Percentiles rank a stretch among this genome's conserved stretches.
Conservation (phyloP, 2,888 invertebrate species). For the Eupithecia pulchellata region DNA sequence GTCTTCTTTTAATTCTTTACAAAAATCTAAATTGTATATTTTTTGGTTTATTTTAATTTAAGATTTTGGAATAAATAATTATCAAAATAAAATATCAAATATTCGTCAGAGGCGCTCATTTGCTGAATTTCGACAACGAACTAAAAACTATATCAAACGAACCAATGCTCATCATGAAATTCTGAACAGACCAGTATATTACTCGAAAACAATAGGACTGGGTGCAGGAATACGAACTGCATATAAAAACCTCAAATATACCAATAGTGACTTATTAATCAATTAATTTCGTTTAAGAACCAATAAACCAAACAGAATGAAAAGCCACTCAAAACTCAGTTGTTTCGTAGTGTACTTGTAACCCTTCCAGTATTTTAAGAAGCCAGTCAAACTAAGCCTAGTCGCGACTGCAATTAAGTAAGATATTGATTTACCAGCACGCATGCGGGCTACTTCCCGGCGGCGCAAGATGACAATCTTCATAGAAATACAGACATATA, state of each 20-base stretch:
- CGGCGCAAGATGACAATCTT: constrained; percentile 25
- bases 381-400: constrained; percentile 47
- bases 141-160: too few relatives aligned
- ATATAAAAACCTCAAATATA: too few relatives aligned
- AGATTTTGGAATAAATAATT: too few relatives aligned
- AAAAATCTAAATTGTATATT: too few relatives aligned
- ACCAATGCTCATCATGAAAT: too few relatives aligned
- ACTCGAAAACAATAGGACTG: not conserved
- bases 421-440: constrained; percentile 40
- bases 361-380: constrained; percentile 42
- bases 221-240: not conserved
- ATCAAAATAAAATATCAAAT: too few relatives aligned
- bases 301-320: not conserved
- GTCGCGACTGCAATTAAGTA: constrained; percentile 45
- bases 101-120: not conserved
- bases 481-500: too few relatives aligned
- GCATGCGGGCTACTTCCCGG: constrained; percentile 32
- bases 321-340: constrained; percentile 7
- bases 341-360: constrained; percentile 34
- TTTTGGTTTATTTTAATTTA: too few relatives aligned
- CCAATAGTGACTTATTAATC: too few relatives aligned
- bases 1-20: too few relatives aligned
- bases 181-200: not conserved
- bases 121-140: not conserved
- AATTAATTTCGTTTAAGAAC: too few relatives aligned